Conservation (phyloP, 1,140 invertebrate genomes). For the Drosophila simulans region DNA sequence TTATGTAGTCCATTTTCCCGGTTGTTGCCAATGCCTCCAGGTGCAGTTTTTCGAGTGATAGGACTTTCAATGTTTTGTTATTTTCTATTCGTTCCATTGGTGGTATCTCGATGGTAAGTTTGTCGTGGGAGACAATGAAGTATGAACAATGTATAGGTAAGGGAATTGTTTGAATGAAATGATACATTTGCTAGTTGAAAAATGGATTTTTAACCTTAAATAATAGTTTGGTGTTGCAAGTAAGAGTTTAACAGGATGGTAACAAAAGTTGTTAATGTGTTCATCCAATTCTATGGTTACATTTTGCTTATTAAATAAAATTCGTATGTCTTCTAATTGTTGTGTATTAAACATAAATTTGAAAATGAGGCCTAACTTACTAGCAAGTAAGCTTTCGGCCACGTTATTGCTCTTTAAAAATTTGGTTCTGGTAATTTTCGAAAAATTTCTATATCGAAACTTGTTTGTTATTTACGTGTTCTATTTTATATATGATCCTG, state of each 20-base stretch:
- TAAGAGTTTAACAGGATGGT: background rate
- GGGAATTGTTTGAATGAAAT: conserved; percentile 5
- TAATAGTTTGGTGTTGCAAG: conserved; percentile 15
- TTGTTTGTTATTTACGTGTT: too few species aligned
- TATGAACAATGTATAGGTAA: conserved; percentile 4
- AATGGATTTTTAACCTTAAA: conserved; percentile 22
- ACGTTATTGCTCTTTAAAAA: conserved; percentile 6
- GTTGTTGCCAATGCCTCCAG: background rate
- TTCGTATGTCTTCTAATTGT: conserved; percentile 10
- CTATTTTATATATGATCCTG: too few species aligned
- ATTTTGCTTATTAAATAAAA: conserved; percentile 1
- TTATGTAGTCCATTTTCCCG: conserved; percentile 1
- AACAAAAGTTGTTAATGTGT: background rate
- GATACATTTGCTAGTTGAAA: conserved; percentile 9
- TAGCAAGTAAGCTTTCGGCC: background rate
- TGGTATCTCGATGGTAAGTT: too few species aligned
- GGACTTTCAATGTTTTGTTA: conserved; percentile 8
- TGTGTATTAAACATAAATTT: conserved; percentile 11
- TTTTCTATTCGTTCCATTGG: background rate
- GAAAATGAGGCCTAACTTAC: too few species aligned
- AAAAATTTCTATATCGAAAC: too few species aligned
- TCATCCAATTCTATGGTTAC: background rate
- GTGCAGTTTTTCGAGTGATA: conserved; percentile 7
- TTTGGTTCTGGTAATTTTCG: conserved; percentile 1
- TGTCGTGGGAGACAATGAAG: conserved; percentile 4